Conservation (phyloP, 2,113 vertebrate species). For the Passer domesticus region DNA sequence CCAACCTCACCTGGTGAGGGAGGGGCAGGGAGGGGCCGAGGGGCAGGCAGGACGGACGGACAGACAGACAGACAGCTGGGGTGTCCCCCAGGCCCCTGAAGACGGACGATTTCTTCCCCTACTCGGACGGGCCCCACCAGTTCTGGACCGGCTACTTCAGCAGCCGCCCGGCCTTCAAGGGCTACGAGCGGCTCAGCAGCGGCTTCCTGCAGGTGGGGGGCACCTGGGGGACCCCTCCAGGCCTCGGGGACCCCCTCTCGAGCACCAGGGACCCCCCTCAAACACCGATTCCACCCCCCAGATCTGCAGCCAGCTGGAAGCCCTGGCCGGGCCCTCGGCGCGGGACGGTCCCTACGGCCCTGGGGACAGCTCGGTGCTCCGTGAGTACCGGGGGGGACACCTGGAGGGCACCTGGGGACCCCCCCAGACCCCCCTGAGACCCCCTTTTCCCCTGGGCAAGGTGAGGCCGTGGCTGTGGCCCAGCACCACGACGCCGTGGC, state of each 20-base stretch:
- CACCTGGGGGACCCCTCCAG: not conserved
- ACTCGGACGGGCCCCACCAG: slow-evolving; percentile 81
- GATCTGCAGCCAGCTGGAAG: slow-evolving; percentile 89
- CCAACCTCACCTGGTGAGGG: slow-evolving; percentile 86
- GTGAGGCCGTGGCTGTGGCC: slow-evolving; percentile 85
- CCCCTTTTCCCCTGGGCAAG: slow-evolving; percentile 40
- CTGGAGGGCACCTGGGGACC: not conserved
- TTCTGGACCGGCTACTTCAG: slow-evolving; percentile 93
- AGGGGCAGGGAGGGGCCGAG: not conserved
- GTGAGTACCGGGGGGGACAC: slow-evolving; percentile 69
- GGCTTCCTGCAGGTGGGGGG: slow-evolving; percentile 85
- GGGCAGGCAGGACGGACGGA: not conserved
- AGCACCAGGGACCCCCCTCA: not conserved
- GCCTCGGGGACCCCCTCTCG: not conserved
- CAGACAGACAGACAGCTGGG: not conserved
- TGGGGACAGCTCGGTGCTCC: slow-evolving; percentile 79
- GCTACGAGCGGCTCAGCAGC: slow-evolving; percentile 88
- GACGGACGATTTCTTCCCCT: slow-evolving; percentile 90
- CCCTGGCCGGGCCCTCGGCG: slow-evolving; percentile 69
- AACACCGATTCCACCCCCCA: accelerated
- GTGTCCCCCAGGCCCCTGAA: slow-evolving; percentile 80
- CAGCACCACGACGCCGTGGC: slow-evolving; percentile 92
- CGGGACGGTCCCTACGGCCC: slow-evolving; percentile 79
- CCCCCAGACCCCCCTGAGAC: accelerated
- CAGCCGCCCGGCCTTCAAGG: slow-evolving; percentile 88